These are phyloP conservation scores for Tigriopus californicus DNA, from an alignment of 2,888 invertebrate species.

Conservation along the genomic window DNA sequence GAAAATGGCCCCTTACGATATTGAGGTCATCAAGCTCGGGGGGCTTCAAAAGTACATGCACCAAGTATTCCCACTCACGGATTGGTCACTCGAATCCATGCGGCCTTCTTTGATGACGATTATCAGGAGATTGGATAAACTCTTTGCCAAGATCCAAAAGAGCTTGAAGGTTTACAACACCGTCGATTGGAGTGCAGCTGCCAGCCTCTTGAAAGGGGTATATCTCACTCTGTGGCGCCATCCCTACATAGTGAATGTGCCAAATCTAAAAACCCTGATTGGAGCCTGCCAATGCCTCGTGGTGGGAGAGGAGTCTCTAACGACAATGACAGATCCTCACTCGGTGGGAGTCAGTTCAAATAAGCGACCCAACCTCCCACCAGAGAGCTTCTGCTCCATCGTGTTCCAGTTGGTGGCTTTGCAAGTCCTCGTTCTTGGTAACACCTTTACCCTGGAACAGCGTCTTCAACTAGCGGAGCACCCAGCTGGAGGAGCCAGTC, in stretches of 20 bases:
- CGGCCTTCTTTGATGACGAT: constrained; percentile 80
- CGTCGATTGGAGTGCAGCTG: constrained; percentile 12
- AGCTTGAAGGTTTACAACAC: constrained; percentile 26
- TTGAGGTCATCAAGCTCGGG: constrained; percentile 84
- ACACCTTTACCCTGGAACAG: constrained; percentile 12
- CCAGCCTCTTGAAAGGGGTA: constrained; percentile 46
- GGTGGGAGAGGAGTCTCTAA: constrained; percentile 17
- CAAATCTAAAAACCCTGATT: constrained; percentile 51
- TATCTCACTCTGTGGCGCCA: constrained; percentile 82
- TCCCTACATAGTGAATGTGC: constrained; percentile 82
- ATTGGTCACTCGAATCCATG: constrained; percentile 84
- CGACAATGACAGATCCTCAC: constrained; percentile 18
- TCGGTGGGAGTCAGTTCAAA: constrained; percentile 58
- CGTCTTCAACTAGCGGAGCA: constrained; percentile 7
- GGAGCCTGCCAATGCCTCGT: constrained; percentile 11
- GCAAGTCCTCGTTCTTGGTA: constrained; percentile 76
- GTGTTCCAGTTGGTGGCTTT: constrained; percentile 85
- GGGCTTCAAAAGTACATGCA: constrained; percentile 84
- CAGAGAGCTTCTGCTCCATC: constrained; percentile 82
- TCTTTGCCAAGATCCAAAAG: constrained; percentile 90
- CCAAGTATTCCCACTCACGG: constrained; percentile 75
- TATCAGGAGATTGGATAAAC: constrained; percentile 77
- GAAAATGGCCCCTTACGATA: constrained; percentile 94
- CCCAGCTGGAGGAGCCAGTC: constrained; percentile 1
- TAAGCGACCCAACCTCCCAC: constrained; percentile 71